Base-by-base conservation (phyloP, 2,797 vertebrate species). In the Cebuella pygmaea region DNA sequence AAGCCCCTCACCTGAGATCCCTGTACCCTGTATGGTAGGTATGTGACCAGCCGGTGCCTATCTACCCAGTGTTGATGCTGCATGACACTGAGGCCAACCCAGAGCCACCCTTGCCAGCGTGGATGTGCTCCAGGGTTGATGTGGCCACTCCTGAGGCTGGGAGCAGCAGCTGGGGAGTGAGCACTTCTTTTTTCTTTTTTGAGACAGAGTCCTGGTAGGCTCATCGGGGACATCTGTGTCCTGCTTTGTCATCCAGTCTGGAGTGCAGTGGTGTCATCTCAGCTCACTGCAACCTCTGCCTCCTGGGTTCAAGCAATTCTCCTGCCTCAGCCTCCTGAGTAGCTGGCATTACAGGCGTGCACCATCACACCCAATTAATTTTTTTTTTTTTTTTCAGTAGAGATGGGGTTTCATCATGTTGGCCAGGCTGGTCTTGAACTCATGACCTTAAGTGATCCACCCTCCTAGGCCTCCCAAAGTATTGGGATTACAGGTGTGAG, bases 1-100 rank as follows among this genome's bases (percentile, higher is more conserved):
- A 2, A 11, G 14, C 19, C 61, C 30, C 67, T 72, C 67, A 39
- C n/a, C 4, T 22, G 67, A n/a, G n/a, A 72, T 39, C n/a, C 8
- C 67, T 1, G 0, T 9, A 72, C 2, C 8, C 15, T 0, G 2
- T 20, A 64, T 1, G 0, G 36, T 50, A 36, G 15, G 50, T 72
- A 9, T 17, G 4, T 0, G 0, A 26, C 57, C 52, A 41, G 33
- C 50, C 22, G 0, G 3, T 8, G 64, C 20, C 17, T 9, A 33
- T 41, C 55, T 4, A 5, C 39, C 48, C 36, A n/a, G 19, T 4
- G 26, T 76, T 14, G 22, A 10, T 0, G 1, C 2, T 0, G 7
- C 7, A 4, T 30, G 55, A 89, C 20, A 39, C 33, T 4, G 24
- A 74, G 74, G 7, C 36, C 52, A 7, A 46, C 33, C 6, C 6